Percentiles rank a stretch among this genome's conserved stretches.
phyloP scores from a whole-genome alignment of 2,797 vertebrate genomes.

The Graptemys geographica region DNA sequence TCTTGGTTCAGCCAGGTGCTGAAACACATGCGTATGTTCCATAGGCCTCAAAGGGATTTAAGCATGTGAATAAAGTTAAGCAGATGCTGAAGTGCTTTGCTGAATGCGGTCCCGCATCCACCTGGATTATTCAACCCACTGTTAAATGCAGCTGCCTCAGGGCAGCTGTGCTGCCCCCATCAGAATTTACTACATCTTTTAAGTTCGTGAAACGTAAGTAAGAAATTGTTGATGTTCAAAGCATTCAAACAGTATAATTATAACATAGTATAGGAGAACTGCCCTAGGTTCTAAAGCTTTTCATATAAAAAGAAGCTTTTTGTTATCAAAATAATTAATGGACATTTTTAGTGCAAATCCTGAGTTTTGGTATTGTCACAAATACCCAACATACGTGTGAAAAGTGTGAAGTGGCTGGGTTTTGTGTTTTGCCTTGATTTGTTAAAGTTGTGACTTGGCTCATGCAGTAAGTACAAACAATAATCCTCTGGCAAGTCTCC shows the following conservation, averaged over 20 bases:
- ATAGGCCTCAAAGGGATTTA: background rate
- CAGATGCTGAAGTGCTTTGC: rapidly evolving
- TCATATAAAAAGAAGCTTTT: background rate
- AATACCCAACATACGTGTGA: slow-evolving; percentile 13
- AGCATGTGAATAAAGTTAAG: background rate
- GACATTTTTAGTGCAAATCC: background rate
- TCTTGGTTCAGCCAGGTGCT: rapidly evolving
- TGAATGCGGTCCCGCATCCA: background rate
- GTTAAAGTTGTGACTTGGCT: slow-evolving; percentile 74
- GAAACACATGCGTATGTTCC: background rate
- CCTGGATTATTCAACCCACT: rapidly evolving
- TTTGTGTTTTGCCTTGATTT: slow-evolving; percentile 65
- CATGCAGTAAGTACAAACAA: slow-evolving; percentile 75
- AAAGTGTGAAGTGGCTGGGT: slow-evolving; percentile 69
- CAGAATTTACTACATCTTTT: rapidly evolving
- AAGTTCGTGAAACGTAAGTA: background rate
- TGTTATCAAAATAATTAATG: background rate
- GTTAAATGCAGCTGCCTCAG: background rate
- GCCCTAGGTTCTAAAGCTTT: background rate
- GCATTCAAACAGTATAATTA: background rate
- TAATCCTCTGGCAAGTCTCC: slow-evolving; percentile 66
- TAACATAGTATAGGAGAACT: background rate
- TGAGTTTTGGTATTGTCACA: slow-evolving; percentile 54
- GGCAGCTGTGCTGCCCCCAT: background rate
- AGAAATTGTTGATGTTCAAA: background rate